Conservation (phyloP, 1,140 invertebrate genomes). For the Eciton burchellii region DNA sequence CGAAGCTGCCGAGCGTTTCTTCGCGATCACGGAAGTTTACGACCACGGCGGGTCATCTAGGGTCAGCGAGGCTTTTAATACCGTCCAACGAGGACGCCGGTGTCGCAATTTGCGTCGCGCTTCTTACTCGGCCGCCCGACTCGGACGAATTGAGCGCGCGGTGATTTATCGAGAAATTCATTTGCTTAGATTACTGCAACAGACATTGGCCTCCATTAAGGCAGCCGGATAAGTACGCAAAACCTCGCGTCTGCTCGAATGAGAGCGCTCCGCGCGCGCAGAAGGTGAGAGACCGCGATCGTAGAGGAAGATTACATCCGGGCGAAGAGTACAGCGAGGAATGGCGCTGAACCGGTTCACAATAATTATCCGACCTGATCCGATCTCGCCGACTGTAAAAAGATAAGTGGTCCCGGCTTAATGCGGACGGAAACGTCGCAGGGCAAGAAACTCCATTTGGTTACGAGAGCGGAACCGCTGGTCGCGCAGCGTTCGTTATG, state of each 20-base stretch:
- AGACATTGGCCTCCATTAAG: conserved; percentile 56
- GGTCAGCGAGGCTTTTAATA: conserved; percentile 22
- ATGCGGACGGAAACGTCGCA: conserved; percentile 31
- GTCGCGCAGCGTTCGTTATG: not conserved
- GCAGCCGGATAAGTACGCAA: conserved; percentile 45
- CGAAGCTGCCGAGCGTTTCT: not conserved
- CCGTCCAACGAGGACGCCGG: no score
- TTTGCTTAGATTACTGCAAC: conserved; percentile 60
- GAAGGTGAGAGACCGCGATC: not conserved
- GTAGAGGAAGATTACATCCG: conserved; percentile 50
- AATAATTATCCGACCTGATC: conserved; percentile 57
- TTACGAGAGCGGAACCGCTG: conserved; percentile 2
- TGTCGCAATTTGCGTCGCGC: conserved; percentile 20
- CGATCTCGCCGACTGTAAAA: conserved; percentile 53
- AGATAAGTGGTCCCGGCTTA: conserved; percentile 55
- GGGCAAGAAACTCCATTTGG: conserved; percentile 54
- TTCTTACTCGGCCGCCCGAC: conserved; percentile 17
- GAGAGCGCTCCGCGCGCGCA: conserved; percentile 26
- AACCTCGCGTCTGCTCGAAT: conserved; percentile 57
- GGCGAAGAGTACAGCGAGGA: conserved; percentile 54
- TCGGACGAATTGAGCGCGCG: conserved; percentile 37
- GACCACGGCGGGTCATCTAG: conserved; percentile 19
- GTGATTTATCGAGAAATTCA: conserved; percentile 62
- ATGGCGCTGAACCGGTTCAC: conserved; percentile 22
- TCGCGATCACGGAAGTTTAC: conserved; percentile 25